Percentiles rank a stretch among this genome's conserved stretches.
Evolutionary conservation across 1,140 invertebrate genomes (phyloP).

Genomic region (Rhyzopertha dominica): DNA sequence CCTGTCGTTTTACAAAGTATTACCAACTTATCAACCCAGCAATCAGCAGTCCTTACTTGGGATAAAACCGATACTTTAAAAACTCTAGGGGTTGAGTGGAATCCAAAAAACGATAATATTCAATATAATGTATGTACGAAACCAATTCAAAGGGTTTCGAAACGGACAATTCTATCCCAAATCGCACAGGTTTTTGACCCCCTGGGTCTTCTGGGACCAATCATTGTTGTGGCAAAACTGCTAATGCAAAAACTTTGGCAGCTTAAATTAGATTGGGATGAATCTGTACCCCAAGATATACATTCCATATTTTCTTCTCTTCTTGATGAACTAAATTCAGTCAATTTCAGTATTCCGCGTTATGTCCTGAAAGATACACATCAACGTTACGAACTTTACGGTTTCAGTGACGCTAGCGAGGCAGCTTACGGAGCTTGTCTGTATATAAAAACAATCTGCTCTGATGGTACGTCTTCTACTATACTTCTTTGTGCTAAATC

Average conservation of each 20-base stretch:
- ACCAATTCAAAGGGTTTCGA: conserved; percentile 29
- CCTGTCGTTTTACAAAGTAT: not conserved
- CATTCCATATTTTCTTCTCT: conserved; percentile 17
- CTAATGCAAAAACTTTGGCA: conserved; percentile 46
- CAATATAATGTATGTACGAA: conserved; percentile 27
- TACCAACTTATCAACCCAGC: not conserved
- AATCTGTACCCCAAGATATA: conserved; percentile 30
- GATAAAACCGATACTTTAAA: conserved; percentile 22
- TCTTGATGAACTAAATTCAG: conserved; percentile 11
- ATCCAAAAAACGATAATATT: conserved; percentile 32
- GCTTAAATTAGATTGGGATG: conserved; percentile 44
- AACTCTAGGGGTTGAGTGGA: conserved; percentile 41
- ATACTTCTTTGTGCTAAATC: no score
- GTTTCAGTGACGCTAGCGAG: conserved; percentile 33
- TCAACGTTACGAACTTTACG: conserved; percentile 26
- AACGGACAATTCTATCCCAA: conserved; percentile 40
- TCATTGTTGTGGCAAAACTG: conserved; percentile 42
- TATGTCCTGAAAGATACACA: conserved; percentile 19
- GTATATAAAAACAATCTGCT: conserved; percentile 21
- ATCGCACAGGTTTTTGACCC: conserved; percentile 46
- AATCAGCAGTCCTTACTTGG: not conserved
- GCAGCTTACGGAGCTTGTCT: conserved; percentile 31
- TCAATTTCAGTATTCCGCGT: conserved; percentile 16
- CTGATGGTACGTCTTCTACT: no score
- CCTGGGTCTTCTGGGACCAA: conserved; percentile 43